phyloP scores from a whole-genome alignment of 2,797 vertebrate species.

The Furcifer pardalis region DNA sequence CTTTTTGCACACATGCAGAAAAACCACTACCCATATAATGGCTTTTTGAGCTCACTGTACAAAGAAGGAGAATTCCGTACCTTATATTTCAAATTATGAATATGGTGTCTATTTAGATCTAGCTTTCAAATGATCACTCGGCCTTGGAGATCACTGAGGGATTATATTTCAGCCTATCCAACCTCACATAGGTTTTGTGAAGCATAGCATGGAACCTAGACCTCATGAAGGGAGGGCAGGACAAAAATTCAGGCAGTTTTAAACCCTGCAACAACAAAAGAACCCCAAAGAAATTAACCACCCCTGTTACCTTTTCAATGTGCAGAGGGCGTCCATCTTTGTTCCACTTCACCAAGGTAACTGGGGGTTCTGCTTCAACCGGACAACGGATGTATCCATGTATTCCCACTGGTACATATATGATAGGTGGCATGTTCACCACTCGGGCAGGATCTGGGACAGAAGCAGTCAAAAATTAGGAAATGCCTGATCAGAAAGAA shows the following conservation, averaged over 20 bases:
- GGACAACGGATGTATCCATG: constrained; percentile 98
- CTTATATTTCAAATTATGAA: background rate
- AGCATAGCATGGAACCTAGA: background rate
- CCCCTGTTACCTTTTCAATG: constrained; percentile 76
- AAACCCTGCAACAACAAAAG: background rate
- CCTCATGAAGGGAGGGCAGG: background rate
- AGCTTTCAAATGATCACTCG: background rate
- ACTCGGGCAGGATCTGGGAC: constrained; percentile 93
- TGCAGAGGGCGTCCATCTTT: constrained; percentile 95
- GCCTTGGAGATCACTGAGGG: too few species aligned
- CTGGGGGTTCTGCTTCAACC: constrained; percentile 96
- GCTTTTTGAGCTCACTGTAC: too few species aligned
- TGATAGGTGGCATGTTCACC: constrained; percentile 97
- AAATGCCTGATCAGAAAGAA: fast-evolving
- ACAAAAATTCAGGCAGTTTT: background rate
- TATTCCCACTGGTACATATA: constrained; percentile 96
- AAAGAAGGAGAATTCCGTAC: too few species aligned
- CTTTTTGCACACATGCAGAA: too few species aligned
- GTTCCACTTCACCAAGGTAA: constrained; percentile 95
- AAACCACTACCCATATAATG: too few species aligned
- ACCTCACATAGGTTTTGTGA: background rate
- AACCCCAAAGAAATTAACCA: too few species aligned
- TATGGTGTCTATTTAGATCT: background rate
- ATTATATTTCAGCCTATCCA: background rate
- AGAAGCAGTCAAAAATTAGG: fast-evolving